Evolutionary conservation across 1,140 invertebrate genomes (phyloP).

Genomic region (Ptiloglossa arizonensis): DNA sequence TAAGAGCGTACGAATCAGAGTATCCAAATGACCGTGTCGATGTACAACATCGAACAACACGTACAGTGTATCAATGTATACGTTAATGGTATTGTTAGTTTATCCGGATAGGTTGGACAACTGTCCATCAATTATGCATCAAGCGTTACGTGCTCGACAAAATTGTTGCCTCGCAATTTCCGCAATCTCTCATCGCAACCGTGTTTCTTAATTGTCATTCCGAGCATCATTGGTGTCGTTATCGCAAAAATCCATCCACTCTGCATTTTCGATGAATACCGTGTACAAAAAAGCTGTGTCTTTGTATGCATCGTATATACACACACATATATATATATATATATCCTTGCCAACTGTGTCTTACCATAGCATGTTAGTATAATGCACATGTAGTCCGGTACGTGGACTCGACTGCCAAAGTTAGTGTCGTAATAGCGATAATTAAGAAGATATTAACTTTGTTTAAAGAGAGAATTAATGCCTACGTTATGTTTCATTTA

Average conservation of each 20-base stretch:
- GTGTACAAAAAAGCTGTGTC: constrained; percentile 8
- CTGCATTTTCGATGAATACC: background rate
- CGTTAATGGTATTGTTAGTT: constrained; percentile 22
- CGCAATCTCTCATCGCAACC: background rate
- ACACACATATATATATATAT: too few relatives aligned
- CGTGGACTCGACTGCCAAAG: constrained; percentile 63
- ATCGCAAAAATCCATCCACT: background rate
- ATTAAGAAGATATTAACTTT: constrained; percentile 44
- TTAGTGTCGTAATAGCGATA: constrained; percentile 51
- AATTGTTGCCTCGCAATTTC: constrained; percentile 48
- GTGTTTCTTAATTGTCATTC: background rate
- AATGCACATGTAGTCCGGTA: constrained; percentile 25
- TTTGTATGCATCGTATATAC: constrained; percentile 4
- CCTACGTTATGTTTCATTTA: constrained; percentile 11
- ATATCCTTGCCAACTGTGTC: constrained; percentile 38
- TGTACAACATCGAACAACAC: constrained; percentile 39
- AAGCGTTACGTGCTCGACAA: constrained; percentile 15
- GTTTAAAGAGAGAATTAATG: constrained; percentile 4
- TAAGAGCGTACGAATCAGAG: constrained; percentile 18
- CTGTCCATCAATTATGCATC: background rate
- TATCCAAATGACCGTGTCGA: constrained; percentile 25
- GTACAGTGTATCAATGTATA: constrained; percentile 53
- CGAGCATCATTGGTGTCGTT: background rate
- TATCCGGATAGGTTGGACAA: constrained; percentile 2
- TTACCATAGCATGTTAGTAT: constrained; percentile 24